These are phyloP conservation scores for Tapera naevia DNA, from an alignment of 2,797 vertebrate species.

Conservation along the genomic window DNA sequence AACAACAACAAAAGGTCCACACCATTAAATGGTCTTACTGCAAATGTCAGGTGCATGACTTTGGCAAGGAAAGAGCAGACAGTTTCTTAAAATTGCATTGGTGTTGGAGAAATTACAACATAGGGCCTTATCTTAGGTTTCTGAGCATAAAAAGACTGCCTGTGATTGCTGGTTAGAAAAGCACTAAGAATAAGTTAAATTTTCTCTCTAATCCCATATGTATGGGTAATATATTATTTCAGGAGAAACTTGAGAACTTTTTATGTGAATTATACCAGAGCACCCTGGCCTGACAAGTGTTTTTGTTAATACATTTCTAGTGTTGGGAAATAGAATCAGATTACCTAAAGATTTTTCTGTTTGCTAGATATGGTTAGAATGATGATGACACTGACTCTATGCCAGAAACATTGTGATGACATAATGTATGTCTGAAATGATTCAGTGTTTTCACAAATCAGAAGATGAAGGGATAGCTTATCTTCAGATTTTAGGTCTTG, in stretches of 20 bases:
- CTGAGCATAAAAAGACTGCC: neutral
- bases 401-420: neutral
- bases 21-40: neutral
- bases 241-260: neutral
- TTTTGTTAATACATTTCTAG: conserved; percentile 6
- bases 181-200: neutral
- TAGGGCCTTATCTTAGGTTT: neutral
- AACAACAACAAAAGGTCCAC: neutral
- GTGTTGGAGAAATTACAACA: neutral
- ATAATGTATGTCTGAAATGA: conserved; percentile 15
- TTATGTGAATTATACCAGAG: conserved; percentile 6
- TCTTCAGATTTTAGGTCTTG: conserved; percentile 22
- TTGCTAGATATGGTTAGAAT: neutral
- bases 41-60: neutral
- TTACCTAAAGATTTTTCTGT: neutral
- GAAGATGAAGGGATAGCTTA: conserved; percentile 15
- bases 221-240: neutral
- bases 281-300: neutral
- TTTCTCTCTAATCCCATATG: neutral
- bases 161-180: neutral
- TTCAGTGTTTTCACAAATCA: conserved; percentile 40
- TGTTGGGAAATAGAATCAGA: neutral
- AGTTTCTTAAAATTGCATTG: neutral
- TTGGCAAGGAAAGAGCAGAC: neutral
- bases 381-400: neutral